Conservation (phyloP, 23 tunicate genomes). For the Halocynthia aurantium region DNA sequence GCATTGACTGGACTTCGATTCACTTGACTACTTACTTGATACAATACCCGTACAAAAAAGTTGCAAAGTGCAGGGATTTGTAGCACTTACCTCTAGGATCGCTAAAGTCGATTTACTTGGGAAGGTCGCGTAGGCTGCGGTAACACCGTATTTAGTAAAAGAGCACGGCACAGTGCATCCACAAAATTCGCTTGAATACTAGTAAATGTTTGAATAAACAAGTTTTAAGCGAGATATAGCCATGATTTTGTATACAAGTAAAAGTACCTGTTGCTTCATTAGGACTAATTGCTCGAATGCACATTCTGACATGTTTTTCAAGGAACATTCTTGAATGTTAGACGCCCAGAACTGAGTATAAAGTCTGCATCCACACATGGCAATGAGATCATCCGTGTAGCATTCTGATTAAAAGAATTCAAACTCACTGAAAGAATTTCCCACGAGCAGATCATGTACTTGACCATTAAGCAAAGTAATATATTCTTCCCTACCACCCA, state of each 20-base stretch:
- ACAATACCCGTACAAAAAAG: too few species aligned
- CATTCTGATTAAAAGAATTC: not conserved
- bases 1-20: too few species aligned
- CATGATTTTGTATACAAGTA: not conserved
- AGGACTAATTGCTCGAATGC: not conserved
- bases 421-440: too few species aligned
- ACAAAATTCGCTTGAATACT: not conserved
- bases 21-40: too few species aligned
- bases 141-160: not conserved
- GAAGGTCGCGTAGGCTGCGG: constrained; percentile 3
- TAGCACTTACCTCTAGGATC: not conserved
- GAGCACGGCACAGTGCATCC: not conserved
- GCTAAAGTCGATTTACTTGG: not conserved
- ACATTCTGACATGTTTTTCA: not conserved
- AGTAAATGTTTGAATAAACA: not conserved
- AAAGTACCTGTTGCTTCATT: not conserved
- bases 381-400: not conserved
- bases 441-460: too few species aligned
- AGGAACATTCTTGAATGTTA: not conserved
- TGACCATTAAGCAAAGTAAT: too few species aligned
- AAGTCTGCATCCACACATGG: not conserved
- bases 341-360: constrained; percentile 1
- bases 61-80: not conserved
- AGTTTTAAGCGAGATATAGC: not conserved
- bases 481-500: too few species aligned